Base-by-base conservation (phyloP, 2,888 invertebrate species). In the Crocallis elinguaria region DNA sequence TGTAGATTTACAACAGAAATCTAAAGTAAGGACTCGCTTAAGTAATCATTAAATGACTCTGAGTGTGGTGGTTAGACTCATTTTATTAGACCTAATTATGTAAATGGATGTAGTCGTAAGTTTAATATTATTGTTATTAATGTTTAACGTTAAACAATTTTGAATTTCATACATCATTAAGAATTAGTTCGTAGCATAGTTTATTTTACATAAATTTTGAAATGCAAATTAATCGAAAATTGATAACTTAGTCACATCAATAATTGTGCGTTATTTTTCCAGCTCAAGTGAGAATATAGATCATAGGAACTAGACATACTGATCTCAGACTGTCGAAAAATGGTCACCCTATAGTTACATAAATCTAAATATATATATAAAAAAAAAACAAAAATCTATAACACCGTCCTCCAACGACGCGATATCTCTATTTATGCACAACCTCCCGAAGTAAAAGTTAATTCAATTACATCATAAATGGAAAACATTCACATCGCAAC, bases 361-460 rank as follows among this genome's bases (percentile, higher is more conserved):
- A 38, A 7, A 49, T 11, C 0, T 53, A 27, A 9, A 27, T 27
- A 53, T n/a, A n/a, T n/a, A n/a, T n/a, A n/a, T n/a, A 41, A 30
- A 41, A 65, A 52, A 69, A 55, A 66, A 69, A 57, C 49, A 49
- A 59, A 60, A 49, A 49, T 50, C 63, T 58, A 62, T 42, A 60
- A 58, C 53, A 50, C 52, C 54, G 36, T 39, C 13, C 41, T 11
- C 14, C 11, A 35, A 48, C 42, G 60, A 56, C 62, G 67, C 71
- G 62, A 67, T 73, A 74, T 76, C 71, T 78, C 71, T 77, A 52
- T 46, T 32, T 49, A 81, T 75, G 81, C 86, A 86, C 87, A 86
- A 88, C 85, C 86, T 82, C 79, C 69, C 74, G 69, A 77, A 81
- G 78, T 82, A 75, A 78, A n/a, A 77, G 69, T 80, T 81, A 82